Evolutionary conservation across 2,797 vertebrate species (phyloP).

Genomic region (Acanthiza pusilla): DNA sequence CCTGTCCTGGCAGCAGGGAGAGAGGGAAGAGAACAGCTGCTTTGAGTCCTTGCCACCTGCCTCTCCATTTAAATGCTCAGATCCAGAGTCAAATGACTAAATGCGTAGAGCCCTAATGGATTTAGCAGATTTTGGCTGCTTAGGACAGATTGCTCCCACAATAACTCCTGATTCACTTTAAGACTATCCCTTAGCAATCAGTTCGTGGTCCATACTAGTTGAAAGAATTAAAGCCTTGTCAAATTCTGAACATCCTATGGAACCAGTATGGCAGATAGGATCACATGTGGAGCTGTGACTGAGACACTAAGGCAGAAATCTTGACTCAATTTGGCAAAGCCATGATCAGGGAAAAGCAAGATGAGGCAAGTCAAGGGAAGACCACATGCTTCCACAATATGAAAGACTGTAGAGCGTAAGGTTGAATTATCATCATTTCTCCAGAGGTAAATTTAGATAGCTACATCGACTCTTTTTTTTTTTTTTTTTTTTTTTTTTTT

Average conservation of each 20-base stretch:
- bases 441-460: neutral
- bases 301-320: neutral
- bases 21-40: conserved; percentile 10
- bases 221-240: neutral
- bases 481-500: neutral
- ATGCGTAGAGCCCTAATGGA: neutral
- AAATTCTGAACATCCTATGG: neutral
- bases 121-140: neutral
- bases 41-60: neutral
- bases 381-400: accelerated
- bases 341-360: neutral
- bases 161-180: neutral
- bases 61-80: neutral
- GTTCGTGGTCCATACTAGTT: neutral
- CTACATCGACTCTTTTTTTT: neutral
- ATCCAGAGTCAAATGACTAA: neutral
- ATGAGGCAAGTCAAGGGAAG: neutral
- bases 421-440: neutral
- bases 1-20: neutral
- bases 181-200: neutral
- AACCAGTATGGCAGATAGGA: neutral
- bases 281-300: neutral
- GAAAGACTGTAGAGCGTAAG: neutral
- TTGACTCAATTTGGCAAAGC: neutral
- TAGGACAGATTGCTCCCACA: neutral